Percentiles rank a stretch among this genome's conserved stretches.
phyloP scores from a whole-genome alignment of 2,797 vertebrate genomes.

The Sebastes taczanowskii region DNA sequence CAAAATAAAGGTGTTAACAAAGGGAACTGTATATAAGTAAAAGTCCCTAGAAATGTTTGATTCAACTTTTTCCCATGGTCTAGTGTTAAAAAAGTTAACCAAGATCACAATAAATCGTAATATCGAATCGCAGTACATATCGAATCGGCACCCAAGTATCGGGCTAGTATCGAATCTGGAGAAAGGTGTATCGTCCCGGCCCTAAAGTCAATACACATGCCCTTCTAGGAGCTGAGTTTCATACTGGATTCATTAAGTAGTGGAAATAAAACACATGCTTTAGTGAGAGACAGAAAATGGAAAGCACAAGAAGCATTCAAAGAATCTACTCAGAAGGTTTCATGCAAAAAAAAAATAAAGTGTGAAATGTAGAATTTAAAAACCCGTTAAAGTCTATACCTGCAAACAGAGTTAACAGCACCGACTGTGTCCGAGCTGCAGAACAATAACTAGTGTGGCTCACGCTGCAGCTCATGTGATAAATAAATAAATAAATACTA shows the following conservation, averaged over 20 bases:
- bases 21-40: no score
- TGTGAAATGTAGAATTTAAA: neutral
- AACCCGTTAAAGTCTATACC: neutral
- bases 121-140: no score
- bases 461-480: neutral
- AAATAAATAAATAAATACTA: no score
- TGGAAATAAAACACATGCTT: constrained; percentile 46
- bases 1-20: no score
- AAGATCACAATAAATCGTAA: no score
- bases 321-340: neutral
- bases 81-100: no score
- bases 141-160: no score
- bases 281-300: constrained; percentile 4
- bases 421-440: neutral
- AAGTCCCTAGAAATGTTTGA: no score
- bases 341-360: neutral
- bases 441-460: neutral
- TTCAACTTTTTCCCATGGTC: no score
- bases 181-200: no score
- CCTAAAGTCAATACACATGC: constrained; percentile 26
- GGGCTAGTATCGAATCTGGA: no score
- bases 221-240: constrained; percentile 54
- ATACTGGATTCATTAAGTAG: neutral
- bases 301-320: constrained; percentile 5
- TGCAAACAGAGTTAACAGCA: neutral